phyloP scores from a whole-genome alignment of 2,797 vertebrate genomes.

The Sebastolobus alascanus region DNA sequence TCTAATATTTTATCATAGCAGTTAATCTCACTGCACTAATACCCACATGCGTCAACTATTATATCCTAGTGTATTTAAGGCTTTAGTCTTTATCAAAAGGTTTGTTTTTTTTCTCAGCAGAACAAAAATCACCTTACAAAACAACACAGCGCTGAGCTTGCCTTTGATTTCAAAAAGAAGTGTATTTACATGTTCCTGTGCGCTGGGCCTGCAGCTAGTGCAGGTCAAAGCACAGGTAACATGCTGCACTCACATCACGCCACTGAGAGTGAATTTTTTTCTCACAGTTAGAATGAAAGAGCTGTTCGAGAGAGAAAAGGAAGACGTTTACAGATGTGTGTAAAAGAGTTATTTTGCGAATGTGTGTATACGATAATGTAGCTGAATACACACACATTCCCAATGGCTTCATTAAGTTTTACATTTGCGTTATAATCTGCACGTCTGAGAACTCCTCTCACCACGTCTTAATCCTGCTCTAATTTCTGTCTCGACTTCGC shows the following conservation, averaged over 20 bases:
- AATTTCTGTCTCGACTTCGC: conserved; percentile 52
- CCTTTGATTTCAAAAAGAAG: conserved; percentile 5
- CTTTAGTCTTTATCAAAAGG: conserved; percentile 32
- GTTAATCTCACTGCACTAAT: conserved; percentile 69
- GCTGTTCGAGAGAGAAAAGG: not conserved
- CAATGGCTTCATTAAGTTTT: conserved; percentile 16
- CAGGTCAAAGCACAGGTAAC: conserved; percentile 13
- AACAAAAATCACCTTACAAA: conserved; percentile 25
- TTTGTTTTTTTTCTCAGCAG: not conserved
- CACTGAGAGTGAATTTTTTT: conserved; percentile 7
- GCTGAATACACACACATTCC: not conserved
- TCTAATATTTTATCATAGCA: conserved; percentile 63
- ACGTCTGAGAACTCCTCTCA: conserved; percentile 30
- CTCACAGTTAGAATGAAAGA: not conserved
- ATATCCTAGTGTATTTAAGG: conserved; percentile 48
- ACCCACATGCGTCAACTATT: conserved; percentile 50
- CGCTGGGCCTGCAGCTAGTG: not conserved
- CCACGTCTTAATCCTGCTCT: conserved; percentile 48
- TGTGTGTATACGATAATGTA: not conserved
- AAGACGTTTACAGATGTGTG: not conserved
- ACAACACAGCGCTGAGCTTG: not conserved
- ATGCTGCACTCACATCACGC: conserved; percentile 5
- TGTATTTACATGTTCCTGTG: not conserved
- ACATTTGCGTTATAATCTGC: conserved; percentile 21
- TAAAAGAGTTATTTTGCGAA: not conserved